Conservation (phyloP, 2,113 vertebrate species). For the Rhodinocichla rosea region DNA sequence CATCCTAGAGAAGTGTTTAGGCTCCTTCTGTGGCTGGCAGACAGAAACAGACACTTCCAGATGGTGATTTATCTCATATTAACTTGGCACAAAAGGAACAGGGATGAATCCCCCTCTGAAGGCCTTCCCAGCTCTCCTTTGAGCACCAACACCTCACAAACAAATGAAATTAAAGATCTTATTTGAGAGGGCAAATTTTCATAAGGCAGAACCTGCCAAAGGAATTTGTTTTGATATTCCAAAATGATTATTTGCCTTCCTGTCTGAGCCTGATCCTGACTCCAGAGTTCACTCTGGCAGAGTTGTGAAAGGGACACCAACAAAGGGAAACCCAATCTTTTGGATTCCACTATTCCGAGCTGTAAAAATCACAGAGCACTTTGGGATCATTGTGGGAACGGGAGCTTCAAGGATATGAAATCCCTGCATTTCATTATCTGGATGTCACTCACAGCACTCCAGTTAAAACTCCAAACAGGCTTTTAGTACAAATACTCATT, state of each 20-base stretch:
- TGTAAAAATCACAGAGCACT: not conserved
- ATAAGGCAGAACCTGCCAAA: not conserved
- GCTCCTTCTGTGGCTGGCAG: not conserved
- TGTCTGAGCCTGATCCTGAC: not conserved
- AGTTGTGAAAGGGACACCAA: not conserved
- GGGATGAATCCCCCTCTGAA: not conserved
- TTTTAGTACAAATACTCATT: constrained; percentile 36
- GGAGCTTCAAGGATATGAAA: not conserved
- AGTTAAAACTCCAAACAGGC: constrained; percentile 6
- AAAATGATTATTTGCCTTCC: not conserved
- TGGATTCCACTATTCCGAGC: not conserved
- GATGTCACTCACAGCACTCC: not conserved
- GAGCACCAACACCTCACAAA: not conserved
- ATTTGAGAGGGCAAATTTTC: not conserved
- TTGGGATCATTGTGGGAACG: not conserved
- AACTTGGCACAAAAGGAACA: not conserved
- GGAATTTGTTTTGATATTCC: not conserved
- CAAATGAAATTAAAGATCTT: not conserved
- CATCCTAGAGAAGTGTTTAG: not conserved
- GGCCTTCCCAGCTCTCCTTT: not conserved
- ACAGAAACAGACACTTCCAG: not conserved
- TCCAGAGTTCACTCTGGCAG: not conserved
- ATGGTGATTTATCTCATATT: not conserved
- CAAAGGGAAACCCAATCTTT: not conserved
- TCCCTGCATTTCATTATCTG: not conserved